phyloP scores from a whole-genome alignment of 2,113 vertebrate species.

The Trogon melanurus region DNA sequence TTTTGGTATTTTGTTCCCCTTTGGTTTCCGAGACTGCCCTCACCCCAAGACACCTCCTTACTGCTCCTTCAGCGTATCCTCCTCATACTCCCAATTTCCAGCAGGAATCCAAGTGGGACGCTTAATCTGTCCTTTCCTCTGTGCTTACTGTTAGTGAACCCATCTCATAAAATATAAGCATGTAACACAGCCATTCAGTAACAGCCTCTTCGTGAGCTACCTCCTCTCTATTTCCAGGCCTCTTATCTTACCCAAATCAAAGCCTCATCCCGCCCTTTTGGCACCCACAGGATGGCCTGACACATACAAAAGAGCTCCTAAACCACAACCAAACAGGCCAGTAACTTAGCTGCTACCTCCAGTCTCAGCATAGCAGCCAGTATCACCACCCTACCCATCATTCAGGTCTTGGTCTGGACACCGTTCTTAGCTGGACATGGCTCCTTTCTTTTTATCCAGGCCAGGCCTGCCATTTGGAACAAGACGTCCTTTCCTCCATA shows the following conservation, averaged over 20 bases:
- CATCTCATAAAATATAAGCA: background rate
- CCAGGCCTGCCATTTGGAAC: background rate
- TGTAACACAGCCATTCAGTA: background rate
- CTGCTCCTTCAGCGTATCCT: background rate
- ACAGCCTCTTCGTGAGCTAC: background rate
- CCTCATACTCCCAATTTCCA: background rate
- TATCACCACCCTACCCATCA: background rate
- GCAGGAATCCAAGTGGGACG: background rate
- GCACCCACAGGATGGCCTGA: background rate
- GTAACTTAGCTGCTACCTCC: background rate
- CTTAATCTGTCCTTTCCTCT: background rate
- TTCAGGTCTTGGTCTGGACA: background rate
- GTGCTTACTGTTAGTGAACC: background rate
- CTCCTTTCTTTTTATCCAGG: background rate
- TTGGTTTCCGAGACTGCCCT: background rate
- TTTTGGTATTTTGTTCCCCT: background rate
- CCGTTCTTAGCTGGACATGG: background rate
- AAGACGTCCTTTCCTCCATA: background rate
- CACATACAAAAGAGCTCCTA: rapidly evolving
- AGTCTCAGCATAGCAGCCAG: background rate
- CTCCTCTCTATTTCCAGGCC: background rate
- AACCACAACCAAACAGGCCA: background rate
- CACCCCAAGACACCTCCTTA: background rate
- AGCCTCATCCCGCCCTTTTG: background rate
- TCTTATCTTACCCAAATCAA: background rate